Evolutionary conservation across 2,888 invertebrate species (phyloP).

Genomic region (Limnephilus auricula): DNA sequence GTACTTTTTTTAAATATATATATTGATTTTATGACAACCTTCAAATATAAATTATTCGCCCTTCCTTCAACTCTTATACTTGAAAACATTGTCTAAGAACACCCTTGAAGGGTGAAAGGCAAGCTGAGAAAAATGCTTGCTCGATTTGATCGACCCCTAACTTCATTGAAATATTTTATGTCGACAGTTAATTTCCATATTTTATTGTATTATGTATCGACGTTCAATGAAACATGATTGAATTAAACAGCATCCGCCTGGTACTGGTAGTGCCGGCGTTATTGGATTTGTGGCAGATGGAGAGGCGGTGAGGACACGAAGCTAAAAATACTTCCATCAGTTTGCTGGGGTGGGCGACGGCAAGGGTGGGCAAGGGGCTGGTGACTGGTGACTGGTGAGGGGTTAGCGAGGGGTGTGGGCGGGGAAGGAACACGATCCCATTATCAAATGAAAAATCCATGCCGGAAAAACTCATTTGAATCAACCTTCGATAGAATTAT

Average conservation of each 20-base stretch:
- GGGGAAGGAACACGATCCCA: conserved; percentile 26
- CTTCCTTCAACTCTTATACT: neutral
- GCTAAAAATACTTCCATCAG: conserved; percentile 34
- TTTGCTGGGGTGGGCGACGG: neutral
- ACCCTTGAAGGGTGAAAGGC: neutral
- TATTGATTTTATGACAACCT: neutral
- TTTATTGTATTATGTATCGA: neutral
- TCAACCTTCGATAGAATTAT: neutral
- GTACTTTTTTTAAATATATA: neutral
- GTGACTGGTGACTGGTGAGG: neutral
- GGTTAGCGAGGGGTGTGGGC: neutral
- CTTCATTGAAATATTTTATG: neutral
- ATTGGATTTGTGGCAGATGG: conserved; percentile 9
- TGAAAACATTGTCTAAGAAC: neutral
- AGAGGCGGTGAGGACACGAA: neutral
- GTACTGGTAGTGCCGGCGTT: neutral
- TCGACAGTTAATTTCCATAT: neutral
- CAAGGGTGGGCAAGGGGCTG: neutral
- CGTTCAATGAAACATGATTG: neutral
- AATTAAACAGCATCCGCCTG: neutral
- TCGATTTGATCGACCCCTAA: neutral
- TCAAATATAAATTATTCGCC: neutral
- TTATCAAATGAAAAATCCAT: conserved; percentile 41
- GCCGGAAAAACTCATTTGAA: neutral
- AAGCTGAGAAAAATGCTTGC: neutral